These are phyloP conservation scores for Mythimna ferrago DNA, from an alignment of 2,888 invertebrate species.

Conservation along the genomic window DNA sequence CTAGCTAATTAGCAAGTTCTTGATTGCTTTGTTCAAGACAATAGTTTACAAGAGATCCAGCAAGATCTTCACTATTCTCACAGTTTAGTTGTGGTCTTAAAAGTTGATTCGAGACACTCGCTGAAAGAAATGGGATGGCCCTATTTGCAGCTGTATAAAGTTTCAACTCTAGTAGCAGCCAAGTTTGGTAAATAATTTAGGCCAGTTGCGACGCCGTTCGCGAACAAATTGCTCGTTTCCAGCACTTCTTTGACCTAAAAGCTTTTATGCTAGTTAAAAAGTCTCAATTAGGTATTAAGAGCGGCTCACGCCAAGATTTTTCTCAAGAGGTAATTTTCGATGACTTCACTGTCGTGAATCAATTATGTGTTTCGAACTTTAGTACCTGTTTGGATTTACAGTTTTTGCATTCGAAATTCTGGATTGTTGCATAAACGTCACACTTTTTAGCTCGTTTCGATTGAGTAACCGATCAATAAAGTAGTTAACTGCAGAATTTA, in stretches of 20 bases:
- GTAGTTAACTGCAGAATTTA: conserved; percentile 56
- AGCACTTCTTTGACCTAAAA: conserved; percentile 57
- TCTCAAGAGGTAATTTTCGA: conserved; percentile 43
- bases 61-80: background rate
- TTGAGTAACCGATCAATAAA: conserved; percentile 59
- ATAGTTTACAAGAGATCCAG: conserved; percentile 18
- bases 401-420: conserved; percentile 33
- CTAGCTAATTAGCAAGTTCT: conserved; percentile 40
- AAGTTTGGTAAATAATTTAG: conserved; percentile 57
- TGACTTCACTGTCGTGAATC: conserved; percentile 49
- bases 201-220: conserved; percentile 42
- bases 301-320: conserved; percentile 53
- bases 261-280: conserved; percentile 59
- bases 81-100: conserved; percentile 2
- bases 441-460: conserved; percentile 47
- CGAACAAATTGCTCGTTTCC: conserved; percentile 52
- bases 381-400: conserved; percentile 17
- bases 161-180: conserved; percentile 32
- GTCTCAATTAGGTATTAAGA: conserved; percentile 56
- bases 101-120: conserved; percentile 2
- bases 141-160: conserved; percentile 33
- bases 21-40: conserved; percentile 24
- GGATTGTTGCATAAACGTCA: conserved; percentile 51
- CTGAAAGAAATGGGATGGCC: conserved; percentile 13
- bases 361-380: conserved; percentile 42